Percentiles rank a stretch among this genome's conserved stretches.
Conservation (phyloP, 2,888 invertebrate genomes). For the Cephus rjabovi region DNA sequence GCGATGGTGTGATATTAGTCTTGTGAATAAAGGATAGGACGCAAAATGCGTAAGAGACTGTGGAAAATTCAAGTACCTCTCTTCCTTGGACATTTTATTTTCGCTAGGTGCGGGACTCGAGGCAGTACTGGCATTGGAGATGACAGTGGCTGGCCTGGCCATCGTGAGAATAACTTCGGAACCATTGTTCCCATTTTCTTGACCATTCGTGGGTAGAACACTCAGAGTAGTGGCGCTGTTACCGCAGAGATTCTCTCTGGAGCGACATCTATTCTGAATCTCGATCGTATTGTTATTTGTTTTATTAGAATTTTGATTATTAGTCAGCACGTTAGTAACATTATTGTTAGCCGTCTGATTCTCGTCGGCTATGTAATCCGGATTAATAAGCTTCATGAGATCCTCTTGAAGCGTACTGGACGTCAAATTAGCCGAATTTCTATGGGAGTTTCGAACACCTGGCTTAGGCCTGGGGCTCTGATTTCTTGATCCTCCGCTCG, state of each 20-base stretch:
- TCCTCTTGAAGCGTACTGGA: constrained; percentile 83
- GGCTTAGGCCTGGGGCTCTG: constrained; percentile 73
- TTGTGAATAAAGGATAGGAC: background rate
- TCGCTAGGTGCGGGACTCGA: constrained; percentile 70
- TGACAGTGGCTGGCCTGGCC: constrained; percentile 76
- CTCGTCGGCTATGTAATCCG: constrained; percentile 71
- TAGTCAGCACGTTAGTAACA: constrained; percentile 41
- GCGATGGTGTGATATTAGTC: background rate
- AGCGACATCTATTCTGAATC: constrained; percentile 63
- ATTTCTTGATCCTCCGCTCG: constrained; percentile 70
- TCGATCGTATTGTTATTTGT: constrained; percentile 57
- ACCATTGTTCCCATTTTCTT: constrained; percentile 59
- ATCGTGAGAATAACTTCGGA: constrained; percentile 74
- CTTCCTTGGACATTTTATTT: constrained; percentile 71
- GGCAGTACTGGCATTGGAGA: constrained; percentile 74
- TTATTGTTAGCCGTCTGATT: constrained; percentile 55
- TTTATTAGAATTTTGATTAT: constrained; percentile 45
- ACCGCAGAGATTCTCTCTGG: constrained; percentile 65
- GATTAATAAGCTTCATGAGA: constrained; percentile 86
- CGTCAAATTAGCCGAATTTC: constrained; percentile 73
- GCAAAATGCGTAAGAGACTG: background rate
- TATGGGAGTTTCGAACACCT: constrained; percentile 71
- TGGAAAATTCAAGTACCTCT: constrained; percentile 58
- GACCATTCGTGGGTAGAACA: constrained; percentile 55
- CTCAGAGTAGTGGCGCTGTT: constrained; percentile 57